A percentile compares a stretch with the other conserved stretches of the same genome.
These are phyloP conservation scores for Clepsis dumicolana DNA, from an alignment of 2,888 invertebrate genomes.

Conservation along the genomic window DNA sequence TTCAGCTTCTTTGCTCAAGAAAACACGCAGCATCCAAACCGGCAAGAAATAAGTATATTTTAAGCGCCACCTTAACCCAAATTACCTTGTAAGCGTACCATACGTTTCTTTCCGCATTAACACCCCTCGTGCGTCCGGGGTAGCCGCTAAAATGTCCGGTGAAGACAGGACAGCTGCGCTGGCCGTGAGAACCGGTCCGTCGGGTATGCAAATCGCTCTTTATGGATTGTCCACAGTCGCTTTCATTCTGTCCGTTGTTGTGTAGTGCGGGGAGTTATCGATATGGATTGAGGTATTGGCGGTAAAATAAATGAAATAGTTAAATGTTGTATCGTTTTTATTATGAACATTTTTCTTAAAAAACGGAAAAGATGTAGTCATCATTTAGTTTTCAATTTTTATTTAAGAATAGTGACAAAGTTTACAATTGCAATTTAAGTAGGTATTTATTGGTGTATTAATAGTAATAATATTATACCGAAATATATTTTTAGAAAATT, in stretches of 20 bases:
- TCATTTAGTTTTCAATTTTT: too few relatives aligned
- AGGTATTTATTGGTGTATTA: too few relatives aligned
- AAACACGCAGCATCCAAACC: neutral
- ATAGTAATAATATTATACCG: too few relatives aligned
- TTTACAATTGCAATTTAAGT: too few relatives aligned
- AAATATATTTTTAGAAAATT: too few relatives aligned
- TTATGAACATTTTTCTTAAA: too few relatives aligned
- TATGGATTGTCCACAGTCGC: conserved; percentile 76
- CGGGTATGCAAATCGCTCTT: conserved; percentile 78
- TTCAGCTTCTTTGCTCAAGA: too few relatives aligned
- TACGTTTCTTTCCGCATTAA: neutral
- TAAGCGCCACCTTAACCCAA: neutral
- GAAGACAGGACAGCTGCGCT: conserved; percentile 52
- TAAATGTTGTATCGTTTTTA: neutral
- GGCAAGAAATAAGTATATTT: neutral
- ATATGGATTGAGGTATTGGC: too few relatives aligned
- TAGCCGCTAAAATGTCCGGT: conserved; percentile 31
- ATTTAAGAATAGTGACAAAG: too few relatives aligned
- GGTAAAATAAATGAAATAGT: too few relatives aligned
- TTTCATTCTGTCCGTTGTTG: conserved; percentile 59
- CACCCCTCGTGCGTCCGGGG: conserved; percentile 26
- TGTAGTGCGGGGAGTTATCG: conserved; percentile 11
- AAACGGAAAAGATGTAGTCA: too few relatives aligned
- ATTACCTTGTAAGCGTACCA: neutral
- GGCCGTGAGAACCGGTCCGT: conserved; percentile 75